Base-by-base conservation (phyloP, 2,888 invertebrate species). In the Hetaerina titia region DNA sequence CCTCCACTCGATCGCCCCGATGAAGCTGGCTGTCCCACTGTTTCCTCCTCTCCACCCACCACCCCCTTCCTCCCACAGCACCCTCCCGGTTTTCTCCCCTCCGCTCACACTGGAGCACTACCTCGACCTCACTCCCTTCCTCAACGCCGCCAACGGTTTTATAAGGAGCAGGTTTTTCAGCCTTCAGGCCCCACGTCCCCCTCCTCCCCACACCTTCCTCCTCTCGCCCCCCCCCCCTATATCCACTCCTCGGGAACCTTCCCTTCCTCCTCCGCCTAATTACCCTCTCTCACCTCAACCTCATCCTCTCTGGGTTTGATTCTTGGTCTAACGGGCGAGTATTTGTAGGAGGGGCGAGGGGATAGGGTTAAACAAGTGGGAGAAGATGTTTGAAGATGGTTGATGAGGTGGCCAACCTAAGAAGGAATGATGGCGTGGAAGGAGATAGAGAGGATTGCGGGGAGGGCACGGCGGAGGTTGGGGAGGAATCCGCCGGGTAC, bases 81-180 rank as follows among this genome's bases (percentile, higher is more conserved):
- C 81, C n/a, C 9, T 81, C 81, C 81, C 81, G 45, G 45, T 1
- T 45, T 45, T 5, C 60, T 60, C 60, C 22, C 15, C 69, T 69
- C 69, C 69, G 45, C 45, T 69, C 69, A 15, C 19, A 22, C 69
- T 69, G 69, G 69, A 69, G 7, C 22, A 69, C 69, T 69, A 17
- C 69, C 22, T 69, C 22, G 69, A 22, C 22, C 45, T 22, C 22
- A 22, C 69, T 69, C 69, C 13, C 9, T 81, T 81, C 81, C 89
- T 56, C 57, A 17, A n/a, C 58, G 11, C 89, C 45, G 69, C 69
- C 92, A 92, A 69, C 92, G 92, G 92, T 92, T 31, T 31, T 74
- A 74, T 92, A 57, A 92, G 92, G 74, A 92, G 92, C 92, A 69
- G 92, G 92, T 92, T 92, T 92, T 45, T 92, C 92, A 64, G 56